Base-by-base conservation (phyloP, 2,113 vertebrate genomes). In the Phoenicopterus ruber region DNA sequence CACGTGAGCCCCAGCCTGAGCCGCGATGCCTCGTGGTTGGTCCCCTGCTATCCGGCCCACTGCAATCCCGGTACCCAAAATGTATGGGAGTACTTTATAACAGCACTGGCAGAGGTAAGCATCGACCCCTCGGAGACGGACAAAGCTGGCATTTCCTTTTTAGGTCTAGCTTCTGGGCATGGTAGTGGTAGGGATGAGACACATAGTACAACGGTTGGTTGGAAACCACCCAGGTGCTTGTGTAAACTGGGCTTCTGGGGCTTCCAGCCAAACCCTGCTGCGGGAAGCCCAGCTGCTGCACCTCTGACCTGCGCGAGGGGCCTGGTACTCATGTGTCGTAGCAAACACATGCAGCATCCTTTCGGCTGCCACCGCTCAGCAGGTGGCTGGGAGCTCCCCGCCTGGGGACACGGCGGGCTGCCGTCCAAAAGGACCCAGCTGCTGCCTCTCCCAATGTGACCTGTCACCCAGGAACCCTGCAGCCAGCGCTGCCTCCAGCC, bases 321-420 rank as follows among this genome's bases (percentile, higher is more conserved):
- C 38, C n/a, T 57, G 32, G 15, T 61, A 26, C 47, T 55, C 42
- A 1, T 0, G 0, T 47, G 32, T 66, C 20, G 8, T 1, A 57
- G 50, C 58, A 84, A 74, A 74, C 7, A 8, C 9, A 24, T 5
- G 0, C 28, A 87, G 70, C 61, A 59, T 72, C 28, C 28, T 28
- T 74, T 34, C 6, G 0, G 46, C 36, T 65, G 81, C 59, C 12
- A 11, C 18, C 0, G 0, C 74, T 82, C 0, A 0, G 26, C 26
- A 38, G 62, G 2, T 38, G 34, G 29, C 62, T 38, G 59, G 54
- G 31, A 71, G 57, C 40, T 61, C 19, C 34, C 13, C 2, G 2
- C 7, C 0, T 20, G 11, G 18, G 54, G 20, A 47, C 29, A 38
- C 6, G 8, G 55, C 2, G 24, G 50, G 36, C 46, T 94, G 28